Conservation (phyloP, 2,888 invertebrate genomes). For the Vanessa cardui region DNA sequence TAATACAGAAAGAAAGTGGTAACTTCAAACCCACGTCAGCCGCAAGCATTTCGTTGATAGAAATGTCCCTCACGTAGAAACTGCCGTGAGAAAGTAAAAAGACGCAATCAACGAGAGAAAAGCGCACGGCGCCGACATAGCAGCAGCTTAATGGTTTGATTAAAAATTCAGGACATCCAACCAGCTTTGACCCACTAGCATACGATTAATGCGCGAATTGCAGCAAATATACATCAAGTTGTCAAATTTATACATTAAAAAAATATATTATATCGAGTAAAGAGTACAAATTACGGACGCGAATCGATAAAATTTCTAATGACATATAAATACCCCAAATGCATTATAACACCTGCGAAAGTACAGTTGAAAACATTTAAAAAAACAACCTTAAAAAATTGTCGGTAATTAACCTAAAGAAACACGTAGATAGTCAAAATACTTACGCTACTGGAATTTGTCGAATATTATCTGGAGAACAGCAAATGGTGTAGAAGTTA, state of each 20-base stretch:
- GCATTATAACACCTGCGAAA: too few species aligned
- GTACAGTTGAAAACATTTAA: too few species aligned
- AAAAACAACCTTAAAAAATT: not conserved
- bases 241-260: not conserved
- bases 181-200: constrained; percentile 64
- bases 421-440: not conserved
- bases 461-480: constrained; percentile 36
- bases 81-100: constrained; percentile 72
- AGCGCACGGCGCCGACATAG: constrained; percentile 58
- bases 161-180: constrained; percentile 76
- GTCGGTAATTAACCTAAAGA: not conserved
- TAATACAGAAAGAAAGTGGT: constrained; percentile 2
- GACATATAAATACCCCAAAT: too few species aligned
- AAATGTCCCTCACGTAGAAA: constrained; percentile 60
- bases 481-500: constrained; percentile 45
- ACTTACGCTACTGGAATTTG: constrained; percentile 39
- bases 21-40: constrained; percentile 36
- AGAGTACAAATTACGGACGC: too few species aligned
- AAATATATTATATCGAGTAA: not conserved
- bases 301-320: too few species aligned
- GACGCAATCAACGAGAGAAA: constrained; percentile 78
- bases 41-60: constrained; percentile 57
- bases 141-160: constrained; percentile 69
- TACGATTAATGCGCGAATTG: constrained; percentile 14
- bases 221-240: not conserved